Base-by-base conservation (phyloP, 2,888 invertebrate species). In the Ophion ventricosus region DNA sequence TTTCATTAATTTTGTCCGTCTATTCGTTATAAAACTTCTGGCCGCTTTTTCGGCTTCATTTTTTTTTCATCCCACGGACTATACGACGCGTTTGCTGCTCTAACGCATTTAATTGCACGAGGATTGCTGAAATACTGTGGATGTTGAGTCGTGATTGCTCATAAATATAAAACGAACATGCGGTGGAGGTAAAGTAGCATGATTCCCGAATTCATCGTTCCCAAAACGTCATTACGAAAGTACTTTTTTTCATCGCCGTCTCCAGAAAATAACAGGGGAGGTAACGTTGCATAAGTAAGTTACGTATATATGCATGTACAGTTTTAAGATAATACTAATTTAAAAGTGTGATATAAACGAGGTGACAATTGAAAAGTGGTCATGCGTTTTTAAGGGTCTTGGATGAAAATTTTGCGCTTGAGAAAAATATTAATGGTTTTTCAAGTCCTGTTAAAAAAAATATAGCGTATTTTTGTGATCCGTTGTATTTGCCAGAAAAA, bases 51-150 rank as follows among this genome's bases (percentile, higher is more conserved):
- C 23, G 54, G 43, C 25, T 29, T 54, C 10, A 20, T 17, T 20
- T 35, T 67, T 49, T 54, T 54, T 23, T 49, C 49, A 54, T 75
- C 40, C 70, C 66, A 81, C 63, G 59, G 74, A 66, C 70, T 35
- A 70, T 79, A 79, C 79, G 82, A 79, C 72, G 80, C 84, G n/a
- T 76, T 74, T 56, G 17, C 66, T 84, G 1, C 57, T 11, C 64
- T 64, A 56, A 63, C 67, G 49, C 64, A 74, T 72, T 72, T 35
- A 25, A 78, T 84, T 70, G 70, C 81, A 84, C 81, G 74, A 70
- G 70, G 40, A 79, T 82, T 49, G 70, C 70, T 79, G 59, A 81
- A 84, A 84, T 82, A 84, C 81, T 84, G 81, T 75, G 64, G 59
- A 78, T 75, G 70, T 80, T 66, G 72, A 72, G 84, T 81, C 74